Evolutionary conservation across 2,797 vertebrate genomes (phyloP), one percentile per base, ranked within the genome.

Genomic region (Crenichthys baileyi): DNA sequence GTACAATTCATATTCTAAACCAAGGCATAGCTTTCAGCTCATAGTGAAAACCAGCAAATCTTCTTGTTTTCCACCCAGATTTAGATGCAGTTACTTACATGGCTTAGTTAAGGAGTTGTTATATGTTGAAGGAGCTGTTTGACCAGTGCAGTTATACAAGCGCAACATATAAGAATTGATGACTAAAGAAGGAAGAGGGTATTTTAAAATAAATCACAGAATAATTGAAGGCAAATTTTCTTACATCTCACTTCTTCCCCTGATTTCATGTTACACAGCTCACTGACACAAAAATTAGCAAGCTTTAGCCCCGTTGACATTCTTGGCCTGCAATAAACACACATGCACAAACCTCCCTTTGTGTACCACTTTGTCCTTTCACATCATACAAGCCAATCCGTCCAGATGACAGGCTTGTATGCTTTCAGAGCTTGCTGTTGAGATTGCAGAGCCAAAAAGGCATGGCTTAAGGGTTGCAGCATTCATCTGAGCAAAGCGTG

Each of bases 1-100:
- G 75, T 65, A 74, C 75, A 71, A 63, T 78, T 77, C 78, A 51
- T 55, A 61, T 31, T n/a, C 1, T 75, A 77, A 79, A 75, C 22
- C 56, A 29, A 70, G 24, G 41, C 41, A 3, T 8, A 46, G 67
- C 41, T 68, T 68, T 44, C 41, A 26, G 41, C 12, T 44, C 67
- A 70, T 15, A 7, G 67, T 26, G 67, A 70, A 48, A 70, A 24
- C 5, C 67, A 70, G 67, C 12, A 48, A 70, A 48, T 48, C 0
- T 13, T 16, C 41, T 46, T 6, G 13, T 26, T 46, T n/a, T 44
- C 16, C 39, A 48, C 67, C 24, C 41, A 70, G 41, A 26, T 70
- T 70, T 16, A 48, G 41, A 70, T 7, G 24, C 67, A 46, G 41
- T 70, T 16, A n/a, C 46, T 70, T 18, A 48, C 41, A 16, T 2